These are phyloP conservation scores for Dorcus hopei DNA, from an alignment of 2,888 invertebrate species.

Conservation along the genomic window DNA sequence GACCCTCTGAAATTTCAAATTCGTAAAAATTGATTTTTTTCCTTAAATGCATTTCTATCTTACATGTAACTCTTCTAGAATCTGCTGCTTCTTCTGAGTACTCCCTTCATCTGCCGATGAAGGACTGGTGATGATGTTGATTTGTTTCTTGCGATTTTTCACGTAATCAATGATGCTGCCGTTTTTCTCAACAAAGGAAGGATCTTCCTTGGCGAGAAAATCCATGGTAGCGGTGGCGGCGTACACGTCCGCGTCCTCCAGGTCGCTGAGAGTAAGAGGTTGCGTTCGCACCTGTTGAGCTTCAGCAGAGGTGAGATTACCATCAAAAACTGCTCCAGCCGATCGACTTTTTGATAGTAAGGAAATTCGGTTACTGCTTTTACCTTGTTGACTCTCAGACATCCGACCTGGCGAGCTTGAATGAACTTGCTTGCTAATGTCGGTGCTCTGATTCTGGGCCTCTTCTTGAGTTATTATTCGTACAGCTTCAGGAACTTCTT, in stretches of 20 bases:
- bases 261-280: slow-evolving; percentile 38
- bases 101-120: slow-evolving; percentile 58
- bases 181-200: slow-evolving; percentile 51
- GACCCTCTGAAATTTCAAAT: slow-evolving; percentile 53
- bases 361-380: slow-evolving; percentile 47
- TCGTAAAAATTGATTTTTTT: background rate
- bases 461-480: slow-evolving; percentile 55
- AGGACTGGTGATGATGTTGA: slow-evolving; percentile 25
- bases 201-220: slow-evolving; percentile 52
- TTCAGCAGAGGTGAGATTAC: slow-evolving; percentile 56
- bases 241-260: slow-evolving; percentile 43
- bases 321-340: slow-evolving; percentile 51
- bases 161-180: slow-evolving; percentile 47
- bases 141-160: slow-evolving; percentile 45
- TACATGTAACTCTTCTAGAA: slow-evolving; percentile 63
- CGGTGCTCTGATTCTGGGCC: slow-evolving; percentile 30
- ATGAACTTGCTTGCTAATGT: slow-evolving; percentile 20
- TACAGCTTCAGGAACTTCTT: slow-evolving; percentile 60
- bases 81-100: slow-evolving; percentile 66
- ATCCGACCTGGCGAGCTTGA: slow-evolving; percentile 47
- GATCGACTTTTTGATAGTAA: slow-evolving; percentile 55
- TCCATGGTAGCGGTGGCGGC: slow-evolving; percentile 42
- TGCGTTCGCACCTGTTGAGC: slow-evolving; percentile 56
- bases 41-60: slow-evolving; percentile 8
- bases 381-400: slow-evolving; percentile 41